These are phyloP conservation scores for Amblyteles armatorius DNA, from an alignment of 2,888 invertebrate species.

Conservation along the genomic window DNA sequence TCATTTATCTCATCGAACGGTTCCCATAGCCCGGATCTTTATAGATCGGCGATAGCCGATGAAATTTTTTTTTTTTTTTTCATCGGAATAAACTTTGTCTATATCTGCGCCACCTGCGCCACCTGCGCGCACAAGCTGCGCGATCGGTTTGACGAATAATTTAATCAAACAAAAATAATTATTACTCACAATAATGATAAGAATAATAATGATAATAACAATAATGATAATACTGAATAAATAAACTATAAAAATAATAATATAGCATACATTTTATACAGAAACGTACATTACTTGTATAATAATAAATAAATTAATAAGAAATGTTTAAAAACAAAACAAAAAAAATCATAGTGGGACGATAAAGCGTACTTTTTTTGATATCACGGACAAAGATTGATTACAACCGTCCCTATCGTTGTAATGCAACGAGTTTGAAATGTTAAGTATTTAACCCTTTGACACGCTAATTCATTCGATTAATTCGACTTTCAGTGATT, in stretches of 20 bases:
- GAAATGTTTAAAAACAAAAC: no score
- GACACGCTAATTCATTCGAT: not conserved
- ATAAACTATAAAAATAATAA: no score
- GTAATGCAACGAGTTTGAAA: no score
- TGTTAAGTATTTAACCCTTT: not conserved
- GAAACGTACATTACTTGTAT: no score
- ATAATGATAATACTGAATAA: no score
- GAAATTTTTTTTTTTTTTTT: not conserved
- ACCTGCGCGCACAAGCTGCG: not conserved
- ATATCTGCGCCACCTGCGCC: not conserved
- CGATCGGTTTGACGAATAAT: not conserved
- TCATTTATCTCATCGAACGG: slow-evolving; percentile 68
- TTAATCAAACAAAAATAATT: no score
- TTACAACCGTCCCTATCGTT: not conserved
- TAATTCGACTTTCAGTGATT: slow-evolving; percentile 6
- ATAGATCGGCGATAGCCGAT: slow-evolving; percentile 8
- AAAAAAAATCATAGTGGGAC: no score
- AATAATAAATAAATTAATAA: no score
- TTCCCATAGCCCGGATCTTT: slow-evolving; percentile 70
- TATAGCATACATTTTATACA: no score
- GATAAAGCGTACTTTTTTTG: no score
- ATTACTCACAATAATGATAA: no score
- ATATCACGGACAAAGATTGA: not conserved
- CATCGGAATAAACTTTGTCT: not conserved
- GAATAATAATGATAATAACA: no score